Conservation (phyloP, 2,113 vertebrate genomes). For the Ranitomeya variabilis region DNA sequence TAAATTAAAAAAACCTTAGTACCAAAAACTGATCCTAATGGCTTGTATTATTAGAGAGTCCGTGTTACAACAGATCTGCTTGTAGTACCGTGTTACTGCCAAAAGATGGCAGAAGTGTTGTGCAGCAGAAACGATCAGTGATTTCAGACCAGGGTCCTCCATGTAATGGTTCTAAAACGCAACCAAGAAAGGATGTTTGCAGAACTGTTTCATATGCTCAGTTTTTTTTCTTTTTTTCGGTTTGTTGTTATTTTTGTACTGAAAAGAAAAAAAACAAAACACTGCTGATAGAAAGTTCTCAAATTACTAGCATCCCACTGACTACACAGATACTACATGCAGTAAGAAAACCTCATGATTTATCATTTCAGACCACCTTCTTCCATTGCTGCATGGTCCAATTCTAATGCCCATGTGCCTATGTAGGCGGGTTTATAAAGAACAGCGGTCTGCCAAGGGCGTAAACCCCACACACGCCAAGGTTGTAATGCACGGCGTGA, state of each 20-base stretch:
- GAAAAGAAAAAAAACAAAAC: neutral
- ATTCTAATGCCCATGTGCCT: neutral
- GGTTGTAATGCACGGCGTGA: too few species aligned
- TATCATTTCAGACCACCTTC: neutral
- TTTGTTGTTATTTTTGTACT: neutral
- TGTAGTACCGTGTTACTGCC: neutral
- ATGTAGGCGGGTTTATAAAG: neutral
- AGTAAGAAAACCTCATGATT: neutral
- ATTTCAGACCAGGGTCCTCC: neutral
- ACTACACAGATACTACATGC: neutral
- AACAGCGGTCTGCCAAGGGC: too few species aligned
- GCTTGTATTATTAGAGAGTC: neutral
- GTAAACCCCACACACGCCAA: too few species aligned
- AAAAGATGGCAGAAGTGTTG: slow-evolving; percentile 28
- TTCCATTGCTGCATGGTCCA: neutral
- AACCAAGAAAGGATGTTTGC: neutral
- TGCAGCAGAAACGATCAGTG: neutral
- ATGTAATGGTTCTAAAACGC: neutral
- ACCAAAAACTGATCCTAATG: neutral
- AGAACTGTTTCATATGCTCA: neutral
- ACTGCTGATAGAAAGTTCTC: neutral
- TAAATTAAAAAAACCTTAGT: neutral
- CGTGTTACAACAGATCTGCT: neutral
- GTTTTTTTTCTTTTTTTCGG: neutral
- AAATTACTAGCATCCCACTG: neutral